Percentiles rank a stretch among this genome's conserved stretches.
Evolutionary conservation across 1,140 invertebrate species (phyloP).

Genomic region (Laupala kohalensis): DNA sequence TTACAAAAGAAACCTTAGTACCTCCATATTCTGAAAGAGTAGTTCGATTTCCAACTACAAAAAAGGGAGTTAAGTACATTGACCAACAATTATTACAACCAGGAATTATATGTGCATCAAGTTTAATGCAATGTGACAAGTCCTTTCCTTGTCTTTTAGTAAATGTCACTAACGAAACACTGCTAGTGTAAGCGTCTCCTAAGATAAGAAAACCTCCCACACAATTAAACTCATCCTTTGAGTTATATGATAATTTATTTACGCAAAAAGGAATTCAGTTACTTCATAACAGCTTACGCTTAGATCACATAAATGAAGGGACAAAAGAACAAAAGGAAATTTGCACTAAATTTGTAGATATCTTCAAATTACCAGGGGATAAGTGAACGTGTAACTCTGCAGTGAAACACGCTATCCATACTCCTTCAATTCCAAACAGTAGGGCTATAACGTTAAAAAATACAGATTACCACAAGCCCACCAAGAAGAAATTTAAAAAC

Average conservation of each 20-base stretch:
- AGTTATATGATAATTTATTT: not conserved
- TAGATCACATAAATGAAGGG: slow-evolving; percentile 11
- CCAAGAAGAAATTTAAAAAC: slow-evolving; percentile 4
- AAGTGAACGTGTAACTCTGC: slow-evolving; percentile 1
- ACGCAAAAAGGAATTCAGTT: not conserved
- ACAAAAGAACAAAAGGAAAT: slow-evolving; percentile 4
- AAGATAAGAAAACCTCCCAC: not conserved
- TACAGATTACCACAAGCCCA: slow-evolving; percentile 8
- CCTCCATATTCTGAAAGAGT: not conserved
- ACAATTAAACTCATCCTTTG: too few relatives aligned
- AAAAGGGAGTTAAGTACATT: not conserved
- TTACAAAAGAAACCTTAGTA: not conserved
- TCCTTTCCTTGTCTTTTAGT: not conserved
- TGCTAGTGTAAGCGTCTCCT: not conserved
- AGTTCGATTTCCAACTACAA: not conserved
- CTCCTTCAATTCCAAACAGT: not conserved
- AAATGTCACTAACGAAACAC: not conserved
- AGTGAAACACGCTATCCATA: slow-evolving; percentile 7
- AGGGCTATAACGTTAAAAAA: not conserved
- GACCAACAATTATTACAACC: not conserved
- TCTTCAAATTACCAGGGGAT: slow-evolving; percentile 10
- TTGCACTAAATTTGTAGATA: slow-evolving; percentile 4
- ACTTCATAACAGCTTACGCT: not conserved
- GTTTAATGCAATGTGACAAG: not conserved
- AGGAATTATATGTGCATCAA: not conserved